These are phyloP conservation scores for Poeciliopsis infans DNA, from an alignment of 2,797 vertebrate species.

Conservation along the genomic window DNA sequence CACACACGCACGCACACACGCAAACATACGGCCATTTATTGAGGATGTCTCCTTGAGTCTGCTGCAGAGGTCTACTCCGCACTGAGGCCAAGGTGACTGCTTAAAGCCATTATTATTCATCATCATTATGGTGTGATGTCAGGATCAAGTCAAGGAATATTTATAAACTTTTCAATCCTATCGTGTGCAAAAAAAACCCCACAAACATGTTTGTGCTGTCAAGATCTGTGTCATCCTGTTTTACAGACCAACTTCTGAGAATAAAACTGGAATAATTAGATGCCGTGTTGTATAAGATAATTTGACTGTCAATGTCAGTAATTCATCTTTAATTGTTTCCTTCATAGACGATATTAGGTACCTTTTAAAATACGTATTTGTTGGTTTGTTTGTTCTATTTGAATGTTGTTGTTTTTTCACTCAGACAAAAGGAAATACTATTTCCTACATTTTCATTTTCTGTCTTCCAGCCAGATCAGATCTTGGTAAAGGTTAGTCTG, in stretches of 20 bases:
- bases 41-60: slow-evolving; percentile 65
- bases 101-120: slow-evolving; percentile 34
- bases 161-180: neutral
- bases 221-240: neutral
- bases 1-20: slow-evolving; percentile 29
- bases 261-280: neutral
- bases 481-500: neutral
- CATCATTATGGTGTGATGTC: slow-evolving; percentile 6
- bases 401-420: neutral
- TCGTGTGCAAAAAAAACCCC: neutral
- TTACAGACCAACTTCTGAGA: neutral
- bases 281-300: neutral
- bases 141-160: slow-evolving; percentile 5
- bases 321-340: neutral
- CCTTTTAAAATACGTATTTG: neutral
- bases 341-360: neutral
- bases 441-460: neutral
- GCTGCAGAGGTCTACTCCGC: slow-evolving; percentile 53
- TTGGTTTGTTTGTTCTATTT: neutral
- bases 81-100: slow-evolving; percentile 22
- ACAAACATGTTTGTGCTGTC: neutral
- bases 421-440: neutral
- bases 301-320: neutral
- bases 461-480: neutral
- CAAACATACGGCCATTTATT: slow-evolving; percentile 24